These are phyloP conservation scores for Hylomyscus alleni DNA, from an alignment of 2,797 vertebrate genomes.

Conservation along the genomic window DNA sequence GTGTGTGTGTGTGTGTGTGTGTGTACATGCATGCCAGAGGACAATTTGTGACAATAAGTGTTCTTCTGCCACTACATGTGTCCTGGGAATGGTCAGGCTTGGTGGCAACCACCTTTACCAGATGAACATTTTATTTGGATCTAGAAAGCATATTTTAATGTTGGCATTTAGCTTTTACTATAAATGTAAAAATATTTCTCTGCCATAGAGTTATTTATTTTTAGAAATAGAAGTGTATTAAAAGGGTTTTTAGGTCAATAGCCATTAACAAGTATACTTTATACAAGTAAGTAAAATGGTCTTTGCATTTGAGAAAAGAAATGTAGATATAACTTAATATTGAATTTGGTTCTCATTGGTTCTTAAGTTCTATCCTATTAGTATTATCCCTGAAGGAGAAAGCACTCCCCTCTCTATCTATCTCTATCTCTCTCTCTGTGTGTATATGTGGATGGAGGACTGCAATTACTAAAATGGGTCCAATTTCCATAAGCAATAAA, in stretches of 20 bases:
- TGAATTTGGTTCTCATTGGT: constrained; percentile 30
- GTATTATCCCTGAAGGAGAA: constrained; percentile 52
- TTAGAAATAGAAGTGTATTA: background rate
- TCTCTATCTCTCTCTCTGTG: background rate
- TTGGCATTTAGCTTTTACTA: background rate
- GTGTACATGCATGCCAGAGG: background rate
- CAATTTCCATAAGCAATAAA: constrained; percentile 75
- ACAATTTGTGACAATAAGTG: background rate
- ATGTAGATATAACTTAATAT: constrained; percentile 39
- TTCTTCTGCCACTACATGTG: background rate
- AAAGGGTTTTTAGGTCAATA: background rate
- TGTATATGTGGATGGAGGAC: too few relatives aligned
- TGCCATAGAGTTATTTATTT: background rate
- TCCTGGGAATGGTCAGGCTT: background rate
- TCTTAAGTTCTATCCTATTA: constrained; percentile 53
- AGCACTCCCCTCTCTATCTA: background rate
- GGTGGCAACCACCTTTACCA: background rate
- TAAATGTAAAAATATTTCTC: constrained; percentile 33
- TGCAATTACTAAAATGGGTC: constrained; percentile 64
- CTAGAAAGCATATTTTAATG: background rate
- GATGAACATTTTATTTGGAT: background rate
- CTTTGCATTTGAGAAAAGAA: constrained; percentile 61
- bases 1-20: background rate
- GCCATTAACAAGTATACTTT: constrained; percentile 32
- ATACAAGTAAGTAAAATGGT: constrained; percentile 49